A percentile compares a stretch with the other conserved stretches of the same genome.
phyloP scores from a whole-genome alignment of 1,140 invertebrate species.

The Trissolcus basalis region DNA sequence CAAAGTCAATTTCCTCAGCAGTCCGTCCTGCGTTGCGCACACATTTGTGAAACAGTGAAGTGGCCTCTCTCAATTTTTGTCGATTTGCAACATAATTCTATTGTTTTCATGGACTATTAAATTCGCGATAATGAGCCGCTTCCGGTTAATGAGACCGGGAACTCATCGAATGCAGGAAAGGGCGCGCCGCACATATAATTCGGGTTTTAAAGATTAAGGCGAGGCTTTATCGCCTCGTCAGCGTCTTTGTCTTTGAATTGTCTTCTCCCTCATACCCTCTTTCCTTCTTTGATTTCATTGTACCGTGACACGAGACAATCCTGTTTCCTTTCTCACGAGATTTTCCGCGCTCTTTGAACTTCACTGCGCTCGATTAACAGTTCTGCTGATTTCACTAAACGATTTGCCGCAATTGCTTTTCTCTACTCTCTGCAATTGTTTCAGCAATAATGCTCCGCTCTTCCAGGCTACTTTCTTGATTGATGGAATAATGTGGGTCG shows the following conservation, averaged over 20 bases:
- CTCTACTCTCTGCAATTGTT: conserved; percentile 17
- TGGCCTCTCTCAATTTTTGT: conserved; percentile 69
- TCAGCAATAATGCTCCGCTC: conserved; percentile 3
- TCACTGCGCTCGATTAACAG: conserved; percentile 38
- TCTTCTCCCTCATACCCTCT: conserved; percentile 61
- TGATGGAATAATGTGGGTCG: conserved; percentile 11
- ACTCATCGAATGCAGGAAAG: conserved; percentile 76
- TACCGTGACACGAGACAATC: conserved; percentile 58
- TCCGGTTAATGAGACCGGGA: conserved; percentile 70
- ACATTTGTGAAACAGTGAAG: conserved; percentile 55
- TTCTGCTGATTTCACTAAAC: conserved; percentile 41
- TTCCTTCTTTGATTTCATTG: conserved; percentile 57
- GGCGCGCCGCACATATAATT: conserved; percentile 73
- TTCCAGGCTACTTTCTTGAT: conserved; percentile 8
- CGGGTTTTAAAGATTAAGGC: conserved; percentile 73
- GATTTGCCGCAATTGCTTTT: conserved; percentile 37
- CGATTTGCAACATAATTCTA: conserved; percentile 74
- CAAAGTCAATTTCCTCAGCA: conserved; percentile 65
- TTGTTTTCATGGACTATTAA: conserved; percentile 78
- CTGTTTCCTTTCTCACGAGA: conserved; percentile 68
- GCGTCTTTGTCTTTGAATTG: conserved; percentile 59
- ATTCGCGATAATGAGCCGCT: conserved; percentile 72
- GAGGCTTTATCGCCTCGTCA: conserved; percentile 65
- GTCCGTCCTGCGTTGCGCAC: conserved; percentile 35
- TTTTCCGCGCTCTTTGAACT: conserved; percentile 59